Evolutionary conservation across 2,888 invertebrate genomes (phyloP).

Genomic region (Linyphia triangularis): DNA sequence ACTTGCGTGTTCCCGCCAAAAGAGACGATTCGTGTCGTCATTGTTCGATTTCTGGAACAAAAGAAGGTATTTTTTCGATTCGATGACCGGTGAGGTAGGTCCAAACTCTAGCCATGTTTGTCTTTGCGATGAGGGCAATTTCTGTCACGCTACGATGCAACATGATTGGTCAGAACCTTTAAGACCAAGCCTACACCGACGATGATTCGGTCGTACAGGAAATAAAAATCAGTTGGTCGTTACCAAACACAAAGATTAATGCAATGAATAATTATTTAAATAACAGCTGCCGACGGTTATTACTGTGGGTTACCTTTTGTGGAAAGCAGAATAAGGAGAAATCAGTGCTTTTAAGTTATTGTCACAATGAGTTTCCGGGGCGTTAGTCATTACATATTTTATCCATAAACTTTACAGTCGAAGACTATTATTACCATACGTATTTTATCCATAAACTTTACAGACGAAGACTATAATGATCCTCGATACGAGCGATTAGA

Average conservation of each 20-base stretch:
- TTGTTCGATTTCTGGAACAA: not conserved
- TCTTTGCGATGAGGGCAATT: not conserved
- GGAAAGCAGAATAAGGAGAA: not conserved
- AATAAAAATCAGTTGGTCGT: not conserved
- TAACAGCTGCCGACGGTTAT: constrained; percentile 50
- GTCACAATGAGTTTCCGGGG: not conserved
- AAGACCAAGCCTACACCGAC: not conserved
- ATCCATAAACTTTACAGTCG: no score
- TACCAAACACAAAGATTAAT: constrained; percentile 16
- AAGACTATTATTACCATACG: no score
- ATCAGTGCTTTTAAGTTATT: not conserved
- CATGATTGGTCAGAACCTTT: not conserved
- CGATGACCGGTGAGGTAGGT: not conserved
- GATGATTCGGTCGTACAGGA: not conserved
- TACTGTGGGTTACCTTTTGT: not conserved
- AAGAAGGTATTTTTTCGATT: not conserved
- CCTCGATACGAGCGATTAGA: no score
- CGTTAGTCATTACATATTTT: not conserved
- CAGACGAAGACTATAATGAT: no score
- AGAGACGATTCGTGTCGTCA: not conserved
- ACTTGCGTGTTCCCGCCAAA: not conserved
- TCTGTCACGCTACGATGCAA: not conserved
- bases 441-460: no score
- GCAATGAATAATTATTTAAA: constrained; percentile 48
- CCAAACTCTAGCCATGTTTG: not conserved